phyloP scores from a whole-genome alignment of 23 tunicate species.

The Trididemnum clinides region DNA sequence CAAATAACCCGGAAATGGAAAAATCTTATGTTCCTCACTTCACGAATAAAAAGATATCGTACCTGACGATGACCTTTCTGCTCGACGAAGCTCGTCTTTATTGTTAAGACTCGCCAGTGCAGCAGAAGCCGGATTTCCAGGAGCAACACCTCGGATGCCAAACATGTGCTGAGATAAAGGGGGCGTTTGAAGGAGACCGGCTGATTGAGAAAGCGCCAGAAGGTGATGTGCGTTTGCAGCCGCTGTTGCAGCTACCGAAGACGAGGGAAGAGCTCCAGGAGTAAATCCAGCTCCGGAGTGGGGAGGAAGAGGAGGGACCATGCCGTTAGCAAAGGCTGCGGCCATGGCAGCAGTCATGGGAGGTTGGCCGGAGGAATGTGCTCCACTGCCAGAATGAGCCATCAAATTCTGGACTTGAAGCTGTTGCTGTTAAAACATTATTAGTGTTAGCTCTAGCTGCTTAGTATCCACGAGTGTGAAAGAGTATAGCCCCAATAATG shows the following conservation, averaged over 20 bases:
- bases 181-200: conserved; percentile 25
- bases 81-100: neutral
- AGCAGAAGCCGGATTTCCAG: neutral
- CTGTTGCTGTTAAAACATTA: no score
- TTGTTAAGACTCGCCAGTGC: neutral
- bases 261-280: conserved; percentile 39
- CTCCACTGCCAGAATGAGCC: conserved; percentile 61
- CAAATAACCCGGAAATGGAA: no score
- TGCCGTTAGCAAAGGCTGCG: conserved; percentile 45
- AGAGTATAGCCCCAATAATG: no score
- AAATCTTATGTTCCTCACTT: no score
- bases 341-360: conserved; percentile 56
- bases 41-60: no score
- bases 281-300: conserved; percentile 45
- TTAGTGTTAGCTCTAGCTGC: no score
- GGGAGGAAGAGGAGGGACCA: conserved; percentile 53
- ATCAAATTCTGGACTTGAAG: conserved; percentile 81
- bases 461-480: no score
- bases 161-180: conserved; percentile 36
- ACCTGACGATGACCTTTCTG: conserved; percentile 2
- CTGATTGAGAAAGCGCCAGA: conserved; percentile 27
- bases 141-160: conserved; percentile 56
- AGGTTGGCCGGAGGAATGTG: conserved; percentile 54
- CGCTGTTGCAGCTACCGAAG: conserved; percentile 23
- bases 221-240: conserved; percentile 36